These are phyloP conservation scores for Globodera rostochiensis DNA, from an alignment of 1,140 invertebrate genomes.

Conservation along the genomic window DNA sequence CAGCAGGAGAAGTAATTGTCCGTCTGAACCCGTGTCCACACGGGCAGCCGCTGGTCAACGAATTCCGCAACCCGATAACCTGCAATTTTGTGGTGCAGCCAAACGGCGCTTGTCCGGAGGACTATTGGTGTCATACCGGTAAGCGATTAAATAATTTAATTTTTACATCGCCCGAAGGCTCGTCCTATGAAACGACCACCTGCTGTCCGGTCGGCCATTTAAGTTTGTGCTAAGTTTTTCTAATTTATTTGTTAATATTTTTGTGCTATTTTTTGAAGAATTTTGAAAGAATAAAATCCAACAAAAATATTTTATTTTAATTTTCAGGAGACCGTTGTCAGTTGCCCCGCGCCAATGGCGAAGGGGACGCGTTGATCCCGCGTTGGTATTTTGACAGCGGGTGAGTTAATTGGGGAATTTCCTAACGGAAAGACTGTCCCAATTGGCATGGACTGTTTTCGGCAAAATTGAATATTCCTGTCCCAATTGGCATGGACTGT, in stretches of 20 bases:
- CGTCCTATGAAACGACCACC: slow-evolving; percentile 59
- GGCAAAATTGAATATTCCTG: no score
- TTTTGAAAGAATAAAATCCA: not conserved
- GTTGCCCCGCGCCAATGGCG: slow-evolving; percentile 51
- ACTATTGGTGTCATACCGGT: slow-evolving; percentile 49
- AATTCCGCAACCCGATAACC: slow-evolving; percentile 58
- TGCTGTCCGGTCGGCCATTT: slow-evolving; percentile 55
- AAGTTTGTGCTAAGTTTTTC: not conserved
- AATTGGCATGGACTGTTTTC: no score
- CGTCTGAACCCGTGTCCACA: slow-evolving; percentile 56
- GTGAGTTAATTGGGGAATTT: slow-evolving; percentile 4
- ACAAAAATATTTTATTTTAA: not conserved
- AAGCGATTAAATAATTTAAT: slow-evolving; percentile 17
- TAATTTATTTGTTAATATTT: no score
- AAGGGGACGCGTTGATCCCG: slow-evolving; percentile 58
- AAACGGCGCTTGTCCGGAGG: slow-evolving; percentile 63
- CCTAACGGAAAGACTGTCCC: no score
- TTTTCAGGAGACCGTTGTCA: slow-evolving; percentile 49
- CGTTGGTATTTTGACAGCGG: slow-evolving; percentile 62
- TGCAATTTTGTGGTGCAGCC: slow-evolving; percentile 63
- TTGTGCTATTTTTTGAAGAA: no score
- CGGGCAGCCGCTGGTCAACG: slow-evolving; percentile 58
- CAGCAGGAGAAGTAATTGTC: not conserved
- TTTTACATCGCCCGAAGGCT: slow-evolving; percentile 37
- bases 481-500: no score